phyloP scores from a whole-genome alignment of 2,113 vertebrate species.

The Otolemur garnettii region DNA sequence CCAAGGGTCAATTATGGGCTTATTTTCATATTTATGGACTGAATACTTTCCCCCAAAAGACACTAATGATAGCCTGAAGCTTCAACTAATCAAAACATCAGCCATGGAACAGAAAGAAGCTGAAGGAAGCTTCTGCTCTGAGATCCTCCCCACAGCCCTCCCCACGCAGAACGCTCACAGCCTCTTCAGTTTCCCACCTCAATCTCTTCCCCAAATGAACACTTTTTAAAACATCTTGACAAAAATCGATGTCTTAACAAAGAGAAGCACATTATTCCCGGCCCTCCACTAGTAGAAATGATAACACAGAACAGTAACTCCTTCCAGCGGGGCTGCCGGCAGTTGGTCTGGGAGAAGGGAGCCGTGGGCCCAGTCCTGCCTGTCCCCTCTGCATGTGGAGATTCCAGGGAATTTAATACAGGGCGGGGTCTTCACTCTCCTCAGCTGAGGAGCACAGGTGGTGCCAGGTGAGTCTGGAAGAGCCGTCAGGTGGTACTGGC shows the following conservation, averaged over 20 bases:
- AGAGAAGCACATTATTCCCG: not conserved
- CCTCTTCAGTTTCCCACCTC: not conserved
- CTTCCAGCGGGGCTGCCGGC: accelerated
- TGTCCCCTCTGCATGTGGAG: not conserved
- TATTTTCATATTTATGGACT: constrained; percentile 89
- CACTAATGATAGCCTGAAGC: constrained; percentile 87
- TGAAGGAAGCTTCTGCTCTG: constrained; percentile 71
- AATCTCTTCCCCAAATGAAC: not conserved
- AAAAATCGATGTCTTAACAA: constrained; percentile 43
- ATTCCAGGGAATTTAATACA: not conserved
- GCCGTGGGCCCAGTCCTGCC: accelerated
- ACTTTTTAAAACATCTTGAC: constrained; percentile 12
- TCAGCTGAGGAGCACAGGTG: not conserved
- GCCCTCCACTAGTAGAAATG: not conserved
- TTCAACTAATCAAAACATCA: constrained; percentile 85
- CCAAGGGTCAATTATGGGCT: constrained; percentile 88
- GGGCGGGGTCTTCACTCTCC: not conserved
- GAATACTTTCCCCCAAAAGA: constrained; percentile 86
- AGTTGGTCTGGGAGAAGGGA: not conserved
- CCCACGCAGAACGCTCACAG: accelerated
- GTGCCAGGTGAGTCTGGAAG: not conserved
- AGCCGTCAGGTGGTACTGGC: not conserved
- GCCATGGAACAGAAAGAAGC: constrained; percentile 77
- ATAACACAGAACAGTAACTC: not conserved
- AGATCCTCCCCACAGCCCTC: constrained; percentile 75